Evolutionary conservation across 2,888 invertebrate genomes (phyloP), one percentile per base, ranked within the genome.

Genomic region (Epinotia brunnichana): DNA sequence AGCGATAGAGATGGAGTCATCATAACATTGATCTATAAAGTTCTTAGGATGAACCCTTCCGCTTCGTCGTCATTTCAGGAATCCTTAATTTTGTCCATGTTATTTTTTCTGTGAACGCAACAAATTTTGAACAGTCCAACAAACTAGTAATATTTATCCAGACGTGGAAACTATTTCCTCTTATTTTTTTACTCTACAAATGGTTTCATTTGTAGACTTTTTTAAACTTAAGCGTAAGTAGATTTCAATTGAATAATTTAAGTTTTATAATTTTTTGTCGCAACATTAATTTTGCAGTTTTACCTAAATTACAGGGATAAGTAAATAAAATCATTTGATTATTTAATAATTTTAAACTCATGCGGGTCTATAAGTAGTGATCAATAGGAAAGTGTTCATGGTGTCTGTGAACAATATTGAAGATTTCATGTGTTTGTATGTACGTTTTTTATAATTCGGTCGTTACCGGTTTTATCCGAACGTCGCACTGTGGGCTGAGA

Each of bases 101-200:
- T 48, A 24, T 29, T 62, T 13, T 29, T 62, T 51, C n/a, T 44
- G 5, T 61, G 15, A 29, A 51, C 29, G 29, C 62, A 62, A 62
- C 62, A 62, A 29, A 62, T 62, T 62, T 62, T 48, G 62, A 51
- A 62, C n/a, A 48, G 62, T 48, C 24, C 48, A 29, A 24, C 48
- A 24, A 62, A 62, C 62, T 78, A 77, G 74, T 69, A 72, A 71
- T 77, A 75, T 77, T 74, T 64, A 71, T 77, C 73, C 73, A 80
- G 82, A 79, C 78, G 78, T 83, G 90, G 88, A 86, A 90, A 83
- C 83, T 82, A 85, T 82, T 84, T 89, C 90, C 88, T 86, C 79
- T 90, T 92, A 92, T 92, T 93, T 93, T 93, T 93, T 90, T 92
- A 92, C 86, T 88, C 92, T 92, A 90, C 92, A 92, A 91, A 91